Evolutionary conservation across 2,888 invertebrate species (phyloP).

Genomic region (Torymus tubicola): DNA sequence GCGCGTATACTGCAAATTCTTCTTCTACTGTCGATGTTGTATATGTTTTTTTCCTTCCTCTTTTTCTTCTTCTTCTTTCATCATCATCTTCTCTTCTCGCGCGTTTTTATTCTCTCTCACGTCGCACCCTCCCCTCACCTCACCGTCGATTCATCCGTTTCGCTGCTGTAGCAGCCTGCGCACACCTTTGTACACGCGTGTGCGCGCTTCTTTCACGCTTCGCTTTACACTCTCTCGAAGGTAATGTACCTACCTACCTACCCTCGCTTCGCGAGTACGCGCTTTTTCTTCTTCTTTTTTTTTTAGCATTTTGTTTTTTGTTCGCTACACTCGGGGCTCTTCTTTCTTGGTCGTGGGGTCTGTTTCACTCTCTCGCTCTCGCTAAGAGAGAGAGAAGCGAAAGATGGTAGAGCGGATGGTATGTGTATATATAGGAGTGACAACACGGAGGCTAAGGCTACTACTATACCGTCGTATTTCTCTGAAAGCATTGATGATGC

Average conservation of each 20-base stretch:
- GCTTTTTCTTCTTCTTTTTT: not conserved
- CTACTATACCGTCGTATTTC: not conserved
- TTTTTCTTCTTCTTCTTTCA: not conserved
- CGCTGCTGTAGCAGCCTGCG: not conserved
- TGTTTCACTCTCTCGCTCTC: not conserved
- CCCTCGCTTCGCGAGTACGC: not conserved
- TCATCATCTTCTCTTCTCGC: not conserved
- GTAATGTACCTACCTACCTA: not conserved
- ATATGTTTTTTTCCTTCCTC: not conserved
- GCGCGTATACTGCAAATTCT: not conserved
- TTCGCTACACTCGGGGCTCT: not conserved
- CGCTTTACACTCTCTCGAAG: conserved; percentile 12
- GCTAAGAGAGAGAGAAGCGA: no score
- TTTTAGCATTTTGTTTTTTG: not conserved
- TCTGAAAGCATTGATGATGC: conserved; percentile 29
- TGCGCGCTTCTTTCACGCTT: conserved; percentile 6
- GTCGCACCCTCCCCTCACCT: not conserved
- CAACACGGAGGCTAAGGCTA: not conserved
- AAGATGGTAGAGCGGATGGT: no score
- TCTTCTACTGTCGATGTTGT: not conserved
- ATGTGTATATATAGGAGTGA: no score
- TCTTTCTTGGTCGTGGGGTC: not conserved
- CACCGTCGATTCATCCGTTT: conserved; percentile 5
- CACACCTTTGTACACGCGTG: not conserved
- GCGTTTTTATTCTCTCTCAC: not conserved